Base-by-base conservation (phyloP, 2,888 invertebrate genomes). In the Cenopis cana region DNA sequence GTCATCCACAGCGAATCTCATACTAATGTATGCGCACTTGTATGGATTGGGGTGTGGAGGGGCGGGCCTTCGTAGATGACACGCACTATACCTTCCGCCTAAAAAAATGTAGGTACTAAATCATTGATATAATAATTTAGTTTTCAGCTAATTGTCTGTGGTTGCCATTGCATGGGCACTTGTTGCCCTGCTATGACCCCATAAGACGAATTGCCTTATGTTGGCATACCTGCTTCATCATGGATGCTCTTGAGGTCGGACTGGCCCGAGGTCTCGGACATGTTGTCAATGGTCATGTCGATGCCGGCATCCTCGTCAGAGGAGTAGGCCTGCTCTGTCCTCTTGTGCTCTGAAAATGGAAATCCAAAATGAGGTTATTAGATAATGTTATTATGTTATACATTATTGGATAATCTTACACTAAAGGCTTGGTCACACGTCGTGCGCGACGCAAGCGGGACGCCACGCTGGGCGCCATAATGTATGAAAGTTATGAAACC, bases 261-360 rank as follows among this genome's bases (percentile, higher is more conserved):
- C 77, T 95, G 94, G 38, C 95, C 95, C 73, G 98, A 98, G 78
- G 95, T 95, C 74, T 97, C 95, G 76, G 98, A 98, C 76, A 95
- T 96, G 86, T 97, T 98, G 88, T 98, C 98, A 78, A 95, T 92
- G 11, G 96, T 96, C 87, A 92, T 89, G 72, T 93, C 93, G 62
- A 93, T 93, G 60, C 89, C 92, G 1, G 89, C 91, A 83, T 98
- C 97, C 82, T 97, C 97, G 79, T 97, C 97, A 9, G 96, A 97
- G 75, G 95, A 95, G 78, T 95, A 94, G 68, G 95, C 95, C 79
- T 94, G 95, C 76, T 93, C 93, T 36, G 91, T 91, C 82, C 90
- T 88, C 83, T 85, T 92, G 80, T 91, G 90, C 79, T 94, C 93
- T 94, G 85, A 12, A 87, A 87, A 52, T 55, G 24, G 57, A 49